Conservation (phyloP, 53 echinoderm and acorn worm genomes). For the Echinometra lucunter region DNA sequence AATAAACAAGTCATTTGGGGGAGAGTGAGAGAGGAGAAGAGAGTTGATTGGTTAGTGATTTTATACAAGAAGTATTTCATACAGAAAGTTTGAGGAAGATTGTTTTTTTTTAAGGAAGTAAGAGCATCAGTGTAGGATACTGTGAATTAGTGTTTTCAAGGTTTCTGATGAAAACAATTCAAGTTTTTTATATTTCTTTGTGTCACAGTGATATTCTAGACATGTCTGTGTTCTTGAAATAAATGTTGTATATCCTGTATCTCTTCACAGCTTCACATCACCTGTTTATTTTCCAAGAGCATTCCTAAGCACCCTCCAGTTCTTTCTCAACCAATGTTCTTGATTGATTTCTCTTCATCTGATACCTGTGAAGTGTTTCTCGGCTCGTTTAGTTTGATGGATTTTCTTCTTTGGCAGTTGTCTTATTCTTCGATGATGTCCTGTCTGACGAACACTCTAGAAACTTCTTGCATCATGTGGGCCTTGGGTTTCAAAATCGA, state of each 20-base stretch:
- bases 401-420: background rate
- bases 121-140: no score
- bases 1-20: no score
- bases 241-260: background rate
- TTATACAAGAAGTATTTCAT: no score
- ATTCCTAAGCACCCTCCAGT: background rate
- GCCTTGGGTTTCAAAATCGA: conserved; percentile 25
- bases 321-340: background rate
- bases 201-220: background rate
- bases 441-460: background rate
- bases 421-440: background rate
- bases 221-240: background rate
- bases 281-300: background rate
- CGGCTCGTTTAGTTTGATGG: background rate
- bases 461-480: background rate
- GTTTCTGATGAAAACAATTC: background rate
- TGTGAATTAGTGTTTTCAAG: no score
- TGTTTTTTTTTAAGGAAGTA: no score
- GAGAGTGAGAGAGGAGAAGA: no score
- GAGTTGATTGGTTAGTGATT: no score
- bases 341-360: background rate
- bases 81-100: no score
- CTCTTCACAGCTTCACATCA: background rate
- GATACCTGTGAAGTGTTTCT: background rate
- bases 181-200: background rate